phyloP scores from a whole-genome alignment of 2,113 vertebrate genomes.

The Lagenorhynchus albirostris region DNA sequence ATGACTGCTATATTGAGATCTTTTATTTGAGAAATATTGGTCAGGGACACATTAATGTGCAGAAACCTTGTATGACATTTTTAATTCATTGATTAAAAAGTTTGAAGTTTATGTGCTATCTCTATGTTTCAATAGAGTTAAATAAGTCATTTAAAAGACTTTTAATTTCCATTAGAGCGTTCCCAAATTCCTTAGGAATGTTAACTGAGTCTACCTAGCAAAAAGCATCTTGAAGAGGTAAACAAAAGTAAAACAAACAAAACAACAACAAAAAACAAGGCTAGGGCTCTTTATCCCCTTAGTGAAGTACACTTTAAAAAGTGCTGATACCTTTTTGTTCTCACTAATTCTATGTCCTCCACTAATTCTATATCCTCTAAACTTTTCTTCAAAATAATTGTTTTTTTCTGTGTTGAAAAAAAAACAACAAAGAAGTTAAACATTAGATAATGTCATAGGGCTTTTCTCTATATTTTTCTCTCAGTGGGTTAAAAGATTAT shows the following conservation, averaged over 20 bases:
- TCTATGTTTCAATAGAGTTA: background rate
- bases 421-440: background rate
- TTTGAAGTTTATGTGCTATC: background rate
- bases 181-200: background rate
- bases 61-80: background rate
- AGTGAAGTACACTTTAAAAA: background rate
- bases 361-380: background rate
- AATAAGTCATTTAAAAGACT: background rate
- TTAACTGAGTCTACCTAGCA: background rate
- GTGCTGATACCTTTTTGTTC: background rate
- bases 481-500: background rate
- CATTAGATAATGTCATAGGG: background rate
- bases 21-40: background rate
- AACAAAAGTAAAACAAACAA: background rate
- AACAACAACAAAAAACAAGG: background rate
- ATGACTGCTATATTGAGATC: background rate
- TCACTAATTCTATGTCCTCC: background rate
- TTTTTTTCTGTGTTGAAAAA: background rate
- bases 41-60: background rate
- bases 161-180: background rate
- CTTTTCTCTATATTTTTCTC: background rate
- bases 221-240: background rate
- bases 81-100: background rate
- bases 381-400: background rate
- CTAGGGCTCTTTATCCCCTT: background rate